A percentile compares a stretch with the other conserved stretches of the same genome.
These are phyloP conservation scores for Sphaerophoria rueppellii DNA, from an alignment of 2,888 invertebrate species.

Conservation along the genomic window DNA sequence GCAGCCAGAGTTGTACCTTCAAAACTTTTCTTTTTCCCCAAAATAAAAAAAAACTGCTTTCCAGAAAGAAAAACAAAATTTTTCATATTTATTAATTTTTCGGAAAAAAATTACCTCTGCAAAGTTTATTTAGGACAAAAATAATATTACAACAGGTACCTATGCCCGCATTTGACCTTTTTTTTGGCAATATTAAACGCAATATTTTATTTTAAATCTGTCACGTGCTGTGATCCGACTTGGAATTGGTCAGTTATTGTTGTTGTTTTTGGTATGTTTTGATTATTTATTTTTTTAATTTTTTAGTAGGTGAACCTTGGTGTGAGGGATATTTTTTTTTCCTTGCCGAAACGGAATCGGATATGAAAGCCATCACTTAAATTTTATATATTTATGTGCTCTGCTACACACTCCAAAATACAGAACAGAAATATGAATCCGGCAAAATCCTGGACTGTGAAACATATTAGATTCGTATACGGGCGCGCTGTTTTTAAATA, in stretches of 20 bases:
- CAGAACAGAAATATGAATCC: neutral
- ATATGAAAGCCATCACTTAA: conserved; percentile 51
- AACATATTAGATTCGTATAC: conserved; percentile 35
- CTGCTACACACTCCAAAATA: neutral
- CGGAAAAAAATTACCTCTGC: neutral
- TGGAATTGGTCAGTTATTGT: conserved; percentile 17
- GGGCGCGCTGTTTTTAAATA: conserved; percentile 53
- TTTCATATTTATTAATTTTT: conserved; percentile 9
- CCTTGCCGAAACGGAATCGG: conserved; percentile 37
- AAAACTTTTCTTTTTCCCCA: neutral
- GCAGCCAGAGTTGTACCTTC: neutral
- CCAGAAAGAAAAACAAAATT: neutral
- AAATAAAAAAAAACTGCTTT: neutral
- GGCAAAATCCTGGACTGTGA: conserved; percentile 22
- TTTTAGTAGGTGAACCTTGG: neutral
- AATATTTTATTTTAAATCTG: conserved; percentile 39
- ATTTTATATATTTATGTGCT: conserved; percentile 37
- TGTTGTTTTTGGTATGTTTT: conserved; percentile 1
- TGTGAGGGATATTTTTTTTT: neutral
- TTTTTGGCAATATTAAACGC: neutral
- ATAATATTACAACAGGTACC: neutral
- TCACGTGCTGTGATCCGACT: conserved; percentile 42
- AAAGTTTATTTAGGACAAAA: conserved; percentile 29
- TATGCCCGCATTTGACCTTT: conserved; percentile 9
- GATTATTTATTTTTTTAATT: neutral